A percentile compares a stretch with the other conserved stretches of the same genome.
Evolutionary conservation across 2,888 invertebrate genomes (phyloP).

Genomic region (Melangyna quadrimaculata): DNA sequence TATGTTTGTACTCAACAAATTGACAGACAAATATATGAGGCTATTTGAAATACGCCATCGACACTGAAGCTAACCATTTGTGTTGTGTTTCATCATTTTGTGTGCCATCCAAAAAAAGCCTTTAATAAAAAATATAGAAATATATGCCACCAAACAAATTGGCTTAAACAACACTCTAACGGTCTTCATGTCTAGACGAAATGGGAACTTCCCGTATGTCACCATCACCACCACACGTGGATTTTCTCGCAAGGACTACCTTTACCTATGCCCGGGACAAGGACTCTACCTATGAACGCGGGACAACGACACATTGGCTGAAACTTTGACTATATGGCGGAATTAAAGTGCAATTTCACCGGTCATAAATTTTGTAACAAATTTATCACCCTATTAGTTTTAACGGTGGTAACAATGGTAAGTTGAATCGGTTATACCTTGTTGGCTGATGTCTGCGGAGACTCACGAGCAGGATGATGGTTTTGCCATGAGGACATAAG

Average conservation of each 20-base stretch:
- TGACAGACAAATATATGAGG: conserved; percentile 23
- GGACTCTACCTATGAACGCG: neutral
- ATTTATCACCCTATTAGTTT: conserved; percentile 72
- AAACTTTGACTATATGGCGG: conserved; percentile 36
- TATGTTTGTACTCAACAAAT: conserved; percentile 8
- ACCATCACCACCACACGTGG: conserved; percentile 5
- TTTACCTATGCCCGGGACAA: neutral
- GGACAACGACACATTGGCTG: conserved; percentile 10
- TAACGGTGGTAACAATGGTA: conserved; percentile 65
- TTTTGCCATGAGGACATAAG: conserved; percentile 2
- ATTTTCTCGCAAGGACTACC: conserved; percentile 29
- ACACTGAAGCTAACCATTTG: conserved; percentile 57
- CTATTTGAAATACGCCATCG: conserved; percentile 50
- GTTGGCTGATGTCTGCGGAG: conserved; percentile 30
- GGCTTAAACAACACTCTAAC: conserved; percentile 51
- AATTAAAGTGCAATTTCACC: conserved; percentile 71
- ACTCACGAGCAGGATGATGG: neutral
- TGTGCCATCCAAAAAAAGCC: neutral
- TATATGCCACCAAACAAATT: conserved; percentile 49
- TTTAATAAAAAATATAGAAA: conserved; percentile 30
- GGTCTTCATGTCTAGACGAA: conserved; percentile 59
- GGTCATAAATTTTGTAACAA: conserved; percentile 66
- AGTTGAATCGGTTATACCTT: conserved; percentile 50
- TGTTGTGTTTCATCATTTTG: conserved; percentile 52
- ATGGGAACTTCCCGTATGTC: conserved; percentile 38